A percentile compares a stretch with the other conserved stretches of the same genome.
These are phyloP conservation scores for Tricholauxania praeusta DNA, from an alignment of 2,888 invertebrate genomes.

Conservation along the genomic window DNA sequence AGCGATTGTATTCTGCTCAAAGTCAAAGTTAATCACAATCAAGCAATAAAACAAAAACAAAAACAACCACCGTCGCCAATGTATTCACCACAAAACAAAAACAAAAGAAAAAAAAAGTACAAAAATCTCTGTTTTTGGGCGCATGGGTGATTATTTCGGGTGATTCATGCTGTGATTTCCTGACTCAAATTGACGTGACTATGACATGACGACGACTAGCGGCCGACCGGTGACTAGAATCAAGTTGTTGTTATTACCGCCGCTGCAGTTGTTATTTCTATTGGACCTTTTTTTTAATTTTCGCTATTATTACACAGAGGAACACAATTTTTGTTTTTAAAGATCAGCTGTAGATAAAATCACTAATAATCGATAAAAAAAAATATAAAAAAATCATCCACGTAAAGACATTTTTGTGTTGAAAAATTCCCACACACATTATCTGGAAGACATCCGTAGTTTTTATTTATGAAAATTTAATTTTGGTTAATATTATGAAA, in stretches of 20 bases:
- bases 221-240: too few species aligned
- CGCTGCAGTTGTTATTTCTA: conserved; percentile 45
- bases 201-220: conserved; percentile 55
- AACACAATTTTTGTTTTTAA: too few species aligned
- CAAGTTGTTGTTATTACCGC: conserved; percentile 22
- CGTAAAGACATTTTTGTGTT: too few species aligned
- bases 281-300: conserved; percentile 42
- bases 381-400: too few species aligned
- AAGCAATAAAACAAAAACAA: neutral
- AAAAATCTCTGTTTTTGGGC: conserved; percentile 21
- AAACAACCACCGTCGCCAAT: too few species aligned
- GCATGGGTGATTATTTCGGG: conserved; percentile 43
- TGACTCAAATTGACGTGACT: conserved; percentile 62
- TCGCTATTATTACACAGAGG: conserved; percentile 51
- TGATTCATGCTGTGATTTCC: conserved; percentile 64
- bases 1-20: conserved; percentile 1
- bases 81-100: neutral
- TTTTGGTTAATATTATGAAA: too few species aligned
- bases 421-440: too few species aligned
- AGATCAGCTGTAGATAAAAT: too few species aligned
- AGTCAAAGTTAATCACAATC: conserved; percentile 12
- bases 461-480: too few species aligned
- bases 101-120: neutral
- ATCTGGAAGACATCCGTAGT: too few species aligned
- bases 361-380: too few species aligned